Percentiles rank a stretch among this genome's conserved stretches.
Conservation (phyloP, 2,113 vertebrate species). For the Arenaria interpres region DNA sequence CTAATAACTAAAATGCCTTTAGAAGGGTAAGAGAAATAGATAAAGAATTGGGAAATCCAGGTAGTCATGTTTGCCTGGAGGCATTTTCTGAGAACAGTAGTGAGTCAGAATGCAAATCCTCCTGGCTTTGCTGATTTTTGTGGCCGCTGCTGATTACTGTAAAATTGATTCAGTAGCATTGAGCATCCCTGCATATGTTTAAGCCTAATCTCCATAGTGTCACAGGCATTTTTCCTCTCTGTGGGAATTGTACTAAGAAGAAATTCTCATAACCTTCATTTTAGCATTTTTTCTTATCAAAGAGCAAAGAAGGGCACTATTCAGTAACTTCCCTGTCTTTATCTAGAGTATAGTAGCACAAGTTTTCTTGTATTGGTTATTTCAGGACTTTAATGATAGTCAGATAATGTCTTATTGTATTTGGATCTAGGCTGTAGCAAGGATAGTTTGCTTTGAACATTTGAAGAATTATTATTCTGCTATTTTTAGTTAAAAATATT, state of each 20-base stretch:
- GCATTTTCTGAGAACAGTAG: constrained; percentile 15
- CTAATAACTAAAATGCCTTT: background rate
- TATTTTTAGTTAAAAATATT: background rate
- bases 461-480: background rate
- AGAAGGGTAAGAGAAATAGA: background rate
- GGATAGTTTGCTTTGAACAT: background rate
- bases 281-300: background rate
- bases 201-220: constrained; percentile 22
- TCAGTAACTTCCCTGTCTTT: background rate
- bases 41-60: constrained; percentile 37
- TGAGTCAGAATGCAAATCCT: constrained; percentile 46
- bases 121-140: constrained; percentile 40
- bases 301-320: background rate
- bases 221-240: background rate
- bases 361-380: background rate
- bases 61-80: constrained; percentile 33
- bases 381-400: background rate
- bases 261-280: background rate
- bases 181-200: constrained; percentile 42
- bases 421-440: background rate
- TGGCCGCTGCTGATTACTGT: constrained; percentile 16
- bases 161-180: constrained; percentile 37
- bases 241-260: background rate
- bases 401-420: background rate
- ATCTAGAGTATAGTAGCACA: background rate